Evolutionary conservation across 2,797 vertebrate species (phyloP), one percentile per base, ranked within the genome.

Genomic region (Dendrocincla tyrannina): DNA sequence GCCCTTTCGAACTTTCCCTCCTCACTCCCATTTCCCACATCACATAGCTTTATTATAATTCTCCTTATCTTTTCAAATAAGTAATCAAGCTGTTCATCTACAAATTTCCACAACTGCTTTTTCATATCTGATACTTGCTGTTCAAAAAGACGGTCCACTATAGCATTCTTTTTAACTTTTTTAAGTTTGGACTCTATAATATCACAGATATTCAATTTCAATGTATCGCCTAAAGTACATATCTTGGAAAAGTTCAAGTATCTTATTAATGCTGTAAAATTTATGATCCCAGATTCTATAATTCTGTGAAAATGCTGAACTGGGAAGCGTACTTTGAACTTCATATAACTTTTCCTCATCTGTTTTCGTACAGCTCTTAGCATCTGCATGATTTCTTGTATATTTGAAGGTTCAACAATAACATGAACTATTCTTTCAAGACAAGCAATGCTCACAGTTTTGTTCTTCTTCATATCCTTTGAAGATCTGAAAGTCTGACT

Each of bases 261-360:
- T 42, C 98, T 99, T 86, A 99, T 98, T 92, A 99, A 98, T 32
- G 99, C 98, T 42, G 98, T 97, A 95, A 99, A 99, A 84, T 98
- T 99, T 78, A 98, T 97, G 76, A 98, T 98, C 91, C 98, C 99
- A 88, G 99, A 99, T 58, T 99, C 99, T 97, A 99, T 98, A 94
- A 99, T 98, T 44, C 98, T 98, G 83, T 98, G 98, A 97, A 99
- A 99, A 55, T 98, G 98, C 89, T 98, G 98, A 91, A 98, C 97
- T 70, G 99, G 98, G 96, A 99, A 99, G 28, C 97, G 99, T 75
- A 99, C 98, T 93, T 99, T 99, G 95, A 99, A 99, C 95, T 99
- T 99, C 99, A 99, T 99, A 41, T 99, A 99, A 97, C 98, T 99
- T 95, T 98, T 99, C 50, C 99, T 98, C 85, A 99, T 98, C 94